Conservation (phyloP, 2,888 invertebrate species). For the Drosophila rellima region DNA sequence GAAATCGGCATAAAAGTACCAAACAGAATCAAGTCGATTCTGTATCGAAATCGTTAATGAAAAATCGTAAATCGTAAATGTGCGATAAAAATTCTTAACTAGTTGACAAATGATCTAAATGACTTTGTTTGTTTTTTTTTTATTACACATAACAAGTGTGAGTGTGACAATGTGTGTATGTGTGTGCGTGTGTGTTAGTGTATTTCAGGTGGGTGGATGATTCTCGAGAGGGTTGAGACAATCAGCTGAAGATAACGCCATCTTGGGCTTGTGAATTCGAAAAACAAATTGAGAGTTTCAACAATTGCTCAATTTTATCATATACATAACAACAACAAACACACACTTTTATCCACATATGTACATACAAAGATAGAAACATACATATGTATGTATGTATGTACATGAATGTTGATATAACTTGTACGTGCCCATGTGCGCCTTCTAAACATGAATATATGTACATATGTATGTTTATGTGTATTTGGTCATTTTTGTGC, state of each 20-base stretch:
- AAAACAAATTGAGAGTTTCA: constrained; percentile 19
- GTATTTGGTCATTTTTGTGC: constrained; percentile 47
- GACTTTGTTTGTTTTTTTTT: constrained; percentile 7
- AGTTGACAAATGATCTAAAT: constrained; percentile 9
- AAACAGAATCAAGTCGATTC: constrained; percentile 18
- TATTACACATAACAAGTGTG: constrained; percentile 5
- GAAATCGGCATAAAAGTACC: constrained; percentile 29
- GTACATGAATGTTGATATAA: constrained; percentile 6
- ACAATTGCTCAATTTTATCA: constrained; percentile 25
- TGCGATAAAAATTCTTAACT: constrained; percentile 17
- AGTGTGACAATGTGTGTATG: not conserved
- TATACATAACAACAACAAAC: constrained; percentile 22
- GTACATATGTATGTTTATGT: constrained; percentile 17
- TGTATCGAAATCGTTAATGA: constrained; percentile 24
- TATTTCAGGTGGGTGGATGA: constrained; percentile 14
- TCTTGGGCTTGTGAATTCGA: constrained; percentile 22
- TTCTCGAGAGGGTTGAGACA: not conserved
- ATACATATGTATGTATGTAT: constrained; percentile 1
- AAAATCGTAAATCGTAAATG: constrained; percentile 30
- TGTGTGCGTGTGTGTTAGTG: not conserved
- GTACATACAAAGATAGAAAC: not conserved
- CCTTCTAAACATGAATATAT: constrained; percentile 17
- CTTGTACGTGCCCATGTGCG: constrained; percentile 55
- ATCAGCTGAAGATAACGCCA: constrained; percentile 54
- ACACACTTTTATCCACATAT: not conserved